Percentiles rank a stretch among this genome's conserved stretches.
Conservation (phyloP, 2,113 vertebrate species). For the Barbus barbus region DNA sequence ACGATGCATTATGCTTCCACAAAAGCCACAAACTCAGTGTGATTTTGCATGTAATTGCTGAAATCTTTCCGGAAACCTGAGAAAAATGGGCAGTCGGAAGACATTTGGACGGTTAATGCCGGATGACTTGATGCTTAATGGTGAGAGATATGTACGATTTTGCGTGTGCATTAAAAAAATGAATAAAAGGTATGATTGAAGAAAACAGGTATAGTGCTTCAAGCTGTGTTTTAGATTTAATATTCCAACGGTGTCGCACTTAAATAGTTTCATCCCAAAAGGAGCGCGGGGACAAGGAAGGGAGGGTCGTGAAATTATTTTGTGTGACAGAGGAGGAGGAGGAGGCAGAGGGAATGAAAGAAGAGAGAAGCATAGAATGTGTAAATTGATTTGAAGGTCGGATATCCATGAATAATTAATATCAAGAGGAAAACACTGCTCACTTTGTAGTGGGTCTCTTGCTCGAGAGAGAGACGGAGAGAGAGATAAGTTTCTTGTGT, state of each 20-base stretch:
- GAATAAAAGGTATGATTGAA: neutral
- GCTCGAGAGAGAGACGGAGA: constrained; percentile 20
- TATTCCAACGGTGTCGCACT: constrained; percentile 27
- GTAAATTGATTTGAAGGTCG: constrained; percentile 64
- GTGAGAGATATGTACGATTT: neutral
- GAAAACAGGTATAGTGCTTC: neutral
- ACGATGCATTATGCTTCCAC: neutral
- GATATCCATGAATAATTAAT: constrained; percentile 62
- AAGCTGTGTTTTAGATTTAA: neutral
- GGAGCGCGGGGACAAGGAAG: constrained; percentile 9
- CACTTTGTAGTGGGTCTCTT: constrained; percentile 48
- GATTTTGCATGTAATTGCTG: neutral
- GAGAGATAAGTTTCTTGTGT: constrained; percentile 35
- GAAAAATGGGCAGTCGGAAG: neutral
- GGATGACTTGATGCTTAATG: neutral
- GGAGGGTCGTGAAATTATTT: constrained; percentile 15
- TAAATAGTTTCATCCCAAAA: constrained; percentile 10
- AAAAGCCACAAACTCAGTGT: neutral
- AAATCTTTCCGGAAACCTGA: neutral
- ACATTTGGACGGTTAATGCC: neutral
- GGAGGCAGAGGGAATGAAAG: constrained; percentile 18
- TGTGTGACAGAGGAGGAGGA: constrained; percentile 37
- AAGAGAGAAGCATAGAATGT: constrained; percentile 49
- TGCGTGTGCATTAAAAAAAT: neutral
- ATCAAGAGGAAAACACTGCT: constrained; percentile 42